Base-by-base conservation (phyloP, 2,888 invertebrate genomes). In the Perizoma affinitatum region DNA sequence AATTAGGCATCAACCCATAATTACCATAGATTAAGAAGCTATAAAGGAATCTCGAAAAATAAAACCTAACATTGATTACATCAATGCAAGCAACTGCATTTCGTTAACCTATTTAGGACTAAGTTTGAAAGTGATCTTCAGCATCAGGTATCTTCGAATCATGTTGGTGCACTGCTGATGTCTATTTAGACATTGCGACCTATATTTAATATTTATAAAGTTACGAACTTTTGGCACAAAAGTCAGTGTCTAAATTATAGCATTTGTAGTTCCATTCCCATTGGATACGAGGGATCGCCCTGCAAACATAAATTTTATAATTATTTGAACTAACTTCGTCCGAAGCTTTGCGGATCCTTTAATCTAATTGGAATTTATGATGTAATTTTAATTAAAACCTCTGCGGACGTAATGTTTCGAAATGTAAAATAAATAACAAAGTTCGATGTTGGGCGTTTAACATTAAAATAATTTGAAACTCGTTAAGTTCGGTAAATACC, bases 311-410 rank as follows among this genome's bases (percentile, higher is more conserved):
- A 70, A 73, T 77, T 72, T 63, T 63, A 70, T 77, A 73, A 77
- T 78, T 77, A 75, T 78, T 74, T 68, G 58, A 69, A 72, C 69
- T 70, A 76, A 77, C 72, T 78, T 71, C 53, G 62, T 63, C 68
- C 68, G 69, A 72, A 71, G 67, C 72, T 69, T 59, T 67, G 60
- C 58, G 69, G 61, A 69, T 71, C 70, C 70, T 68, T 63, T 70
- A 68, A 71, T 72, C 61, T 73, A 71, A 75, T 73, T 73, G 61
- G 67, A 70, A 74, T 75, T 73, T 73, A 73, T 69, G 71, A 66
- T 61, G 68, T 68, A 52, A 72, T 72, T 74, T 74, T 74, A 72
- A 76, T 73, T 70, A 71, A 70, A 68, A 67, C 58, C 63, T 57
- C 44, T 61, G 61, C 53, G 68, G 65, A 59, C 44, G 53, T 60